Base-by-base conservation (phyloP, 92 coral and sea anemone species). In the Zoanthus sansibaricus region DNA sequence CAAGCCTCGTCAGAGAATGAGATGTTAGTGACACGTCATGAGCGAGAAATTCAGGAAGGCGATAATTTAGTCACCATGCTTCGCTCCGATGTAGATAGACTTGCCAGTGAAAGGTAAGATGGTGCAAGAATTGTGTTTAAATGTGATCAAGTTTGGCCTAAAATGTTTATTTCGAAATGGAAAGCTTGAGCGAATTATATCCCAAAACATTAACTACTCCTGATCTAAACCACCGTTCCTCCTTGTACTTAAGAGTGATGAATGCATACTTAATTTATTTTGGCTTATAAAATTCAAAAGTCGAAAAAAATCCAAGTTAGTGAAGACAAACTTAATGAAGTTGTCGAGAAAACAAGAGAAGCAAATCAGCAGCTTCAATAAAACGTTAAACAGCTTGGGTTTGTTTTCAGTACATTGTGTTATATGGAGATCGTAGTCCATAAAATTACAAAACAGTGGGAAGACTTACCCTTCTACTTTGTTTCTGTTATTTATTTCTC, bases 21-120 rank as follows among this genome's bases (percentile, higher is more conserved):
- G 68, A 87, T 91, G 91, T 77, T 95, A 66, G 74, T 92, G 82
- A 87, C 94, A 1, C 93, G 99, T 9, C 95, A 93, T 25, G 99
- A 97, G 72, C 88, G 99, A 12, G 98, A 97, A 59, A 94, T 92
- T 64, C 96, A 89, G 32, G 99, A 97, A 72, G 93, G 92, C 56
- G 92, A 93, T 56, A 97, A 97, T 82, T 94, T 95, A 1, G 94
- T 86, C 15, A 87, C 92, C 82, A 95, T 97, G 96, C 91, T 97
- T 46, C 94, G 94, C 83, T 95, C 98, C 14, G 99, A 97, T 83
- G 92, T 93, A 69, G 98, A 95, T 52, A 88, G 97, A 18, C 84
- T 97, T 51, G 91, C 96, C 3, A 94, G 92, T 37, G 99, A 97
- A 90, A 97, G 99, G 99, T 97, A 37, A 69, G 47, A 15, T 47